These are phyloP conservation scores for Empidonax traillii DNA, from an alignment of 2,113 vertebrate species.

Conservation along the genomic window DNA sequence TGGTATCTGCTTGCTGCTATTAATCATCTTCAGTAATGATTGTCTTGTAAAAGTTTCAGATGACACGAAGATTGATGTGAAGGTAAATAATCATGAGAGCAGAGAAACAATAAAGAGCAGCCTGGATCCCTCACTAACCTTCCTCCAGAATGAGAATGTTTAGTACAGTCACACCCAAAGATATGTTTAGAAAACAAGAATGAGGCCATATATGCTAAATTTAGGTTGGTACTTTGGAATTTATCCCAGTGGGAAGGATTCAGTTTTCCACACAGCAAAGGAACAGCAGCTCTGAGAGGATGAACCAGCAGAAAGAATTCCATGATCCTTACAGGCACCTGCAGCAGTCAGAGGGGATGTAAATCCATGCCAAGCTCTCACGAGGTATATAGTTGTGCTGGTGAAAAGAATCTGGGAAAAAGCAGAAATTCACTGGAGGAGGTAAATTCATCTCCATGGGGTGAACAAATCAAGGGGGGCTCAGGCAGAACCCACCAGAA, in stretches of 20 bases:
- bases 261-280: background rate
- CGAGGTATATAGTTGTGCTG: background rate
- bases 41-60: constrained; percentile 26
- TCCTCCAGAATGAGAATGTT: background rate
- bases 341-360: background rate
- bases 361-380: background rate
- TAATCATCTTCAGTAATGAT: constrained; percentile 45
- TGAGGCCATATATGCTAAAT: background rate
- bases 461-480: background rate
- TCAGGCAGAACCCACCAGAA: background rate
- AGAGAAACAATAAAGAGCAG: background rate
- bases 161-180: background rate
- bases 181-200: background rate
- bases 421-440: background rate
- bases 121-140: background rate
- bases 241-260: background rate
- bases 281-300: background rate
- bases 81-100: constrained; percentile 38
- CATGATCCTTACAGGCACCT: fast-evolving
- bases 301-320: background rate
- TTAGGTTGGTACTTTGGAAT: background rate
- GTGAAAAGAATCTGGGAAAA: background rate
- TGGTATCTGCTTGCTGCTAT: constrained; percentile 41
- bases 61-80: constrained; percentile 41
- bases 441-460: background rate